phyloP scores from a whole-genome alignment of 2,113 vertebrate species.

The Eulemur rufifrons region DNA sequence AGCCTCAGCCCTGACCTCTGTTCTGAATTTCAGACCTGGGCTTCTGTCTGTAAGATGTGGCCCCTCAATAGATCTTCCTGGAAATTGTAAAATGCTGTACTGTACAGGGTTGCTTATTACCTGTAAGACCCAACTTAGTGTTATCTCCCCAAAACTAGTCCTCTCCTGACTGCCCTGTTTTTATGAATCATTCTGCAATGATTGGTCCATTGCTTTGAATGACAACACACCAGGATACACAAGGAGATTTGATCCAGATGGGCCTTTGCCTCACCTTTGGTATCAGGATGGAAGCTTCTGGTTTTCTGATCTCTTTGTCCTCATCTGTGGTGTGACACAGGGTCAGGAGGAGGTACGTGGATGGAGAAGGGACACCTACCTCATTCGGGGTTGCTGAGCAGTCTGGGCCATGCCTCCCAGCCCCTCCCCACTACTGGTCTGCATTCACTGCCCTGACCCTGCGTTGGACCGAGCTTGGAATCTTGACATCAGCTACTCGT shows the following conservation, averaged over 20 bases:
- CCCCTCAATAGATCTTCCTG: neutral
- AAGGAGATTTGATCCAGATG: neutral
- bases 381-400: neutral
- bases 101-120: neutral
- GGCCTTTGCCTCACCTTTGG: neutral
- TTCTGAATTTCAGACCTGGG: neutral
- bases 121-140: neutral
- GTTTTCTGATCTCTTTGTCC: neutral
- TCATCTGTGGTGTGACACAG: neutral
- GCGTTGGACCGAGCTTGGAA: neutral
- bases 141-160: neutral
- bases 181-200: neutral
- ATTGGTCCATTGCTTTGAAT: neutral
- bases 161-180: neutral
- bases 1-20: neutral
- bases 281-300: neutral
- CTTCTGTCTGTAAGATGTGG: fast-evolving
- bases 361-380: neutral
- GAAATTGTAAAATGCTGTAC: neutral
- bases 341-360: neutral
- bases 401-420: neutral
- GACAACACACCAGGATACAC: neutral
- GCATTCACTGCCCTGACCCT: neutral
- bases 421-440: fast-evolving
- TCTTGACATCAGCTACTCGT: neutral